These are phyloP conservation scores for Ditylenchus dipsaci DNA, from an alignment of 1,140 invertebrate genomes.

Conservation along the genomic window DNA sequence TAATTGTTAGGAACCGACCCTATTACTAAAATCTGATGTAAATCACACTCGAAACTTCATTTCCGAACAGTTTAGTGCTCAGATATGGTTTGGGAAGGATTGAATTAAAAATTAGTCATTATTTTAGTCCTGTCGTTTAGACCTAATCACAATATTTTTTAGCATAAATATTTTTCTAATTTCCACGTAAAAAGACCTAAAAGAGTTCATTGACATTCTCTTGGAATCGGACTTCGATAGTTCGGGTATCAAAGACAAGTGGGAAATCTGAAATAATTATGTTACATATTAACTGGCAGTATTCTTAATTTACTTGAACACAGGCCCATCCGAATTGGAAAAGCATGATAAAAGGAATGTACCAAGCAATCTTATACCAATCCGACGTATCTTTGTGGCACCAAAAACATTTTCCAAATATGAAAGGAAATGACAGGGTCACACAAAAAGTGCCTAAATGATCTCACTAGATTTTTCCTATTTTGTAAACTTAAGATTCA, in stretches of 20 bases:
- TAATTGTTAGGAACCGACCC: too few relatives aligned
- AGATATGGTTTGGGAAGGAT: too few relatives aligned
- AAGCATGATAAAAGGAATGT: slow-evolving; percentile 78
- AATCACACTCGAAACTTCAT: too few relatives aligned
- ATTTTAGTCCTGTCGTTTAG: too few relatives aligned
- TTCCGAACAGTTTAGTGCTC: too few relatives aligned
- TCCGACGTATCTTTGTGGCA: slow-evolving; percentile 60
- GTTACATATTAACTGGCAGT: slow-evolving; percentile 13
- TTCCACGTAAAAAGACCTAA: slow-evolving; percentile 2
- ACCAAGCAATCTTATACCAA: slow-evolving; percentile 69
- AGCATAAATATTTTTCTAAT: too few relatives aligned
- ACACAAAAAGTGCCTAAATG: slow-evolving; percentile 73
- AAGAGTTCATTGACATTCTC: slow-evolving; percentile 28
- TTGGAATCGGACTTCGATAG: slow-evolving; percentile 33
- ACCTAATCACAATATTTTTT: too few relatives aligned
- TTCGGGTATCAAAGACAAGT: slow-evolving; percentile 78
- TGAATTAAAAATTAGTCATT: too few relatives aligned
- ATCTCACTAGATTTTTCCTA: slow-evolving; percentile 1
- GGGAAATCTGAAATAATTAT: slow-evolving; percentile 71
- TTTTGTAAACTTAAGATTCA: slow-evolving; percentile 57
- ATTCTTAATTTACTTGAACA: slow-evolving; percentile 63
- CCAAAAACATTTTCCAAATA: slow-evolving; percentile 75
- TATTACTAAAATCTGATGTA: too few relatives aligned
- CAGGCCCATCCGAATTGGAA: slow-evolving; percentile 95
- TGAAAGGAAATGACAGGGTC: slow-evolving; percentile 77